Percentiles rank a stretch among this genome's conserved stretches.
These are phyloP conservation scores for Ficedula albicollis DNA, from an alignment of 2,797 vertebrate genomes.

Conservation along the genomic window DNA sequence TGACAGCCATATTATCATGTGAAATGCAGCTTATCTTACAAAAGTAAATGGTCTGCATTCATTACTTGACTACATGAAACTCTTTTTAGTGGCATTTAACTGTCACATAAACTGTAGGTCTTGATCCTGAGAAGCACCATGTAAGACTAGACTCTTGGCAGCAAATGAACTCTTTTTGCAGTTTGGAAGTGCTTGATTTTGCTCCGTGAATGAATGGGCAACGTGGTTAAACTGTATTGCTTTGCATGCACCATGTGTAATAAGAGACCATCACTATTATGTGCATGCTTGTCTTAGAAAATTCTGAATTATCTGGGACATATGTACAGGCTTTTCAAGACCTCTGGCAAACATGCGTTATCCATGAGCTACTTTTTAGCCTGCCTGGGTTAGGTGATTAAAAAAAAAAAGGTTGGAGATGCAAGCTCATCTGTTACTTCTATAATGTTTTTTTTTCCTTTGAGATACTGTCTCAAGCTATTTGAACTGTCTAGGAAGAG, in stretches of 20 bases:
- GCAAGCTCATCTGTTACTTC: neutral
- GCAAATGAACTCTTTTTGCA: neutral
- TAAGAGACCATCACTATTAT: neutral
- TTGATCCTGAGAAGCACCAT: neutral
- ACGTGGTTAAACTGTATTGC: neutral
- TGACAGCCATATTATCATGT: neutral
- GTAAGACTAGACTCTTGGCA: neutral
- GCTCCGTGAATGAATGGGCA: neutral
- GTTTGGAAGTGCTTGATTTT: neutral
- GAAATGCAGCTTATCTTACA: neutral
- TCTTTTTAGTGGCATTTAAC: neutral
- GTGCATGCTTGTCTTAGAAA: neutral
- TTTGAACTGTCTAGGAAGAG: neutral
- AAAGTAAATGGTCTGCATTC: slow-evolving; percentile 3
- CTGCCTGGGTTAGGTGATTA: neutral
- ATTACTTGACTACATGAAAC: neutral
- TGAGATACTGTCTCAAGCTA: neutral
- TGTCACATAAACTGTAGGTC: neutral
- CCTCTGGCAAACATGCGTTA: neutral
- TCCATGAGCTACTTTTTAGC: neutral
- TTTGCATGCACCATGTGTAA: neutral
- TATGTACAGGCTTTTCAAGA: neutral
- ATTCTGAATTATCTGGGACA: neutral
- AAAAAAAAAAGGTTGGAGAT: neutral
- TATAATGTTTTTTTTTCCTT: neutral